Conservation (phyloP, 2,797 vertebrate species). For the Tragopan temminckii region DNA sequence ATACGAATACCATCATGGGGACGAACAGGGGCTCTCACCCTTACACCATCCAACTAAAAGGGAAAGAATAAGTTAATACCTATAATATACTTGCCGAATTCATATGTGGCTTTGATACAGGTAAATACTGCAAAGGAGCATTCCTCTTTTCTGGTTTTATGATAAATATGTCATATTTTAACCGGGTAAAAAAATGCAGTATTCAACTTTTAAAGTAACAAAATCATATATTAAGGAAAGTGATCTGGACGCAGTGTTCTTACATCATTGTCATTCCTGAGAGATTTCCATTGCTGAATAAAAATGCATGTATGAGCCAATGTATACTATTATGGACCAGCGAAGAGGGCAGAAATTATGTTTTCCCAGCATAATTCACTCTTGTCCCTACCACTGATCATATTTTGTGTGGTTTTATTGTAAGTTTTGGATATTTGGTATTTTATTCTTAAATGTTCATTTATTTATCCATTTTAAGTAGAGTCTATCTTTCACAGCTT, state of each 20-base stretch:
- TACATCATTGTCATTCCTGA: background rate
- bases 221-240: background rate
- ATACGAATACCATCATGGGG: conserved; percentile 84
- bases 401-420: background rate
- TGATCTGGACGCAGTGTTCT: background rate
- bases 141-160: background rate
- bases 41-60: conserved; percentile 84
- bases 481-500: background rate
- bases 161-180: background rate
- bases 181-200: background rate
- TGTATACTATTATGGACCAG: background rate
- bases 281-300: background rate
- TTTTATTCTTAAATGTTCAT: background rate
- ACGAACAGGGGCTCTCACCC: conserved; percentile 71
- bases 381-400: background rate
- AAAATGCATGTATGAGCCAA: background rate
- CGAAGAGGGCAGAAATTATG: background rate
- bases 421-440: background rate
- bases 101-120: background rate
- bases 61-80: background rate
- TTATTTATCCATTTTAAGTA: background rate
- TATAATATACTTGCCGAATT: background rate
- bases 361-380: background rate
- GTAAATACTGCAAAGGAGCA: background rate
- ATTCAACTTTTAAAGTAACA: background rate